A percentile compares a stretch with the other conserved stretches of the same genome.
These are phyloP conservation scores for Cephus rjabovi DNA, from an alignment of 2,888 invertebrate species.

Conservation along the genomic window DNA sequence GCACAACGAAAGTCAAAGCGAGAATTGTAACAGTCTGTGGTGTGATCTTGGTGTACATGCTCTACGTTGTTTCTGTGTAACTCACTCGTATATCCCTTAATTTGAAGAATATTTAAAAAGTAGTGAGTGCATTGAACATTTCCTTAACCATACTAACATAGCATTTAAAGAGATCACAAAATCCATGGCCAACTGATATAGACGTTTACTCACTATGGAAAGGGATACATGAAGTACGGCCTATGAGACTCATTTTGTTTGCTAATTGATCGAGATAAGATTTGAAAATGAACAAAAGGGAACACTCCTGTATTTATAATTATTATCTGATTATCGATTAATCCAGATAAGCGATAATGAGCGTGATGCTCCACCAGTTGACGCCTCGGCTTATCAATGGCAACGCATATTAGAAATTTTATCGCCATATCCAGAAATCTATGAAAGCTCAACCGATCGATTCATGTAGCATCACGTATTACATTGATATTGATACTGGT, in stretches of 20 bases:
- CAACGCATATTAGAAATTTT: conserved; percentile 1
- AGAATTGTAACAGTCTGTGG: not conserved
- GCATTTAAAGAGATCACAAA: not conserved
- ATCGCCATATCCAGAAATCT: conserved; percentile 14
- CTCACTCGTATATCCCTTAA: not conserved
- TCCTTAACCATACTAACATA: not conserved
- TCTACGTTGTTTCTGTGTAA: not conserved
- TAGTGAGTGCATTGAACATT: not conserved
- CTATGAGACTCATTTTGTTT: not conserved
- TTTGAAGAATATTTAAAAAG: not conserved
- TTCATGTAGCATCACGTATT: conserved; percentile 1
- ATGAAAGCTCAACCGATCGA: conserved; percentile 15
- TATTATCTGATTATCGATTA: not conserved
- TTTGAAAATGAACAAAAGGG: not conserved
- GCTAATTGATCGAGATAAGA: not conserved
- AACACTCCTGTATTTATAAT: not conserved
- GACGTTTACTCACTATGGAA: not conserved
- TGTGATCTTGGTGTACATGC: not conserved
- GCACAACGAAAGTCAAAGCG: not conserved
- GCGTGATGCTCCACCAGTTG: not conserved
- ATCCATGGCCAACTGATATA: not conserved
- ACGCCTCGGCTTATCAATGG: not conserved
- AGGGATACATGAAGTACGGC: not conserved
- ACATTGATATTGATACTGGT: conserved; percentile 3
- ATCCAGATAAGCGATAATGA: not conserved